Conservation (phyloP, 30 jellyfish, hydroid and myxozoan species). For the Hydractinia symbiolongicarpus region DNA sequence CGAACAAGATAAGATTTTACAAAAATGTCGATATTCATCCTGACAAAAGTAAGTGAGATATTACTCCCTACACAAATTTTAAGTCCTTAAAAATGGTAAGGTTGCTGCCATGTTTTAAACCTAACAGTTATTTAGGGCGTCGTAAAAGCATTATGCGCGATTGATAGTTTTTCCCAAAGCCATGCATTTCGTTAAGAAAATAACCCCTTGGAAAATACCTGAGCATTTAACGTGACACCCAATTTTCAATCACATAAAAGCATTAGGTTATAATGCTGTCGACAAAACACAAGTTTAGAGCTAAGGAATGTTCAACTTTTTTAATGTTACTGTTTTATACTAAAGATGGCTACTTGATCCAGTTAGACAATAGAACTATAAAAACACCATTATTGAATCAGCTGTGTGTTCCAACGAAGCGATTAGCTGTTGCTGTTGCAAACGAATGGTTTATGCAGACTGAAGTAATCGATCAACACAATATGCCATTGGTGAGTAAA, state of each 20-base stretch:
- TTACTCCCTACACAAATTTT: too few relatives aligned
- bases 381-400: slow-evolving; percentile 66
- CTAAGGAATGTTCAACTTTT: too few relatives aligned
- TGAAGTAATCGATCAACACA: slow-evolving; percentile 21
- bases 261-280: too few relatives aligned
- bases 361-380: slow-evolving; percentile 54
- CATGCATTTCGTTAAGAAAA: too few relatives aligned
- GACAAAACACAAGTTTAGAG: neutral
- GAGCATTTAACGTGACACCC: too few relatives aligned
- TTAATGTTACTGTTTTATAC: neutral
- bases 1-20: slow-evolving; percentile 20
- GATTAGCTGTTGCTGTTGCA: slow-evolving; percentile 59
- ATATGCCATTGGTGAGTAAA: slow-evolving; percentile 75
- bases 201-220: too few relatives aligned
- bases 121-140: too few relatives aligned
- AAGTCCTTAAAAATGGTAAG: too few relatives aligned
- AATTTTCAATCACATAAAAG: too few relatives aligned
- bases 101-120: too few relatives aligned
- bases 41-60: neutral
- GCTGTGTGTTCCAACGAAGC: slow-evolving; percentile 42
- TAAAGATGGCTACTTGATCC: slow-evolving; percentile 52
- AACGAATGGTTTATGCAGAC: slow-evolving; percentile 77
- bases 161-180: too few relatives aligned
- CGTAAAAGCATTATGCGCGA: too few relatives aligned
- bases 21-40: slow-evolving; percentile 1